Conservation (phyloP, 2,888 invertebrate genomes). For the Alcis repandata region DNA sequence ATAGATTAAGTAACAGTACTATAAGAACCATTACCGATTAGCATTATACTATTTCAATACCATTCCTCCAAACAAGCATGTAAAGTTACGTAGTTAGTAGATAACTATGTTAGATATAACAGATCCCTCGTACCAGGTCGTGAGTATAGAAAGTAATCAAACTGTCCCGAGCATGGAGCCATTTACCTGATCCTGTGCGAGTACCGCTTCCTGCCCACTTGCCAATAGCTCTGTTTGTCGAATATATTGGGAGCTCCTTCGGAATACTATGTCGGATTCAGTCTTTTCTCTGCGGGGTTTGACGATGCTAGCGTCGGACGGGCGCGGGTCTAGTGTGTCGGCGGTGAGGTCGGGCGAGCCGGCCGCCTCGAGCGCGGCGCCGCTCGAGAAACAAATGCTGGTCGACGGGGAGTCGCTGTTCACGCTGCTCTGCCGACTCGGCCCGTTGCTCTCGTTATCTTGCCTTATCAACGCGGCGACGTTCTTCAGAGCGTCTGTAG, state of each 20-base stretch:
- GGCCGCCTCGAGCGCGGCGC: constrained; percentile 72
- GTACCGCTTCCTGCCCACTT: constrained; percentile 86
- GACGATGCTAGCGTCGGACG: constrained; percentile 63
- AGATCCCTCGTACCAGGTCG: constrained; percentile 80
- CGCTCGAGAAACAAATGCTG: constrained; percentile 72
- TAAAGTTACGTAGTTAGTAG: constrained; percentile 68
- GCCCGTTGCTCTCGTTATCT: constrained; percentile 71
- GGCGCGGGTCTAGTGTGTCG: constrained; percentile 67
- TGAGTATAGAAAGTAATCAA: constrained; percentile 75
- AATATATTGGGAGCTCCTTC: constrained; percentile 84
- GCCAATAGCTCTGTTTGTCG: constrained; percentile 77
- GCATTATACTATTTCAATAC: constrained; percentile 50
- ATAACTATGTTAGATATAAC: constrained; percentile 71
- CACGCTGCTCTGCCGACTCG: constrained; percentile 77
- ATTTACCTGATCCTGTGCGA: constrained; percentile 85
- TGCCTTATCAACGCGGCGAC: constrained; percentile 79
- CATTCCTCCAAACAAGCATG: constrained; percentile 63
- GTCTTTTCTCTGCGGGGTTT: constrained; percentile 95
- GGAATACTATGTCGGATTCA: constrained; percentile 94
- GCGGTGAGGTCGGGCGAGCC: constrained; percentile 71
- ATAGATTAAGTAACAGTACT: constrained; percentile 53
- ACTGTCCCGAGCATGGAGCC: constrained; percentile 80
- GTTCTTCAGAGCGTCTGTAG: constrained; percentile 78
- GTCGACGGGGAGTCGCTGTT: constrained; percentile 80
- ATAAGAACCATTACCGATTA: constrained; percentile 67